Conservation (phyloP, 2,797 vertebrate genomes). For the Capromys pilorides region DNA sequence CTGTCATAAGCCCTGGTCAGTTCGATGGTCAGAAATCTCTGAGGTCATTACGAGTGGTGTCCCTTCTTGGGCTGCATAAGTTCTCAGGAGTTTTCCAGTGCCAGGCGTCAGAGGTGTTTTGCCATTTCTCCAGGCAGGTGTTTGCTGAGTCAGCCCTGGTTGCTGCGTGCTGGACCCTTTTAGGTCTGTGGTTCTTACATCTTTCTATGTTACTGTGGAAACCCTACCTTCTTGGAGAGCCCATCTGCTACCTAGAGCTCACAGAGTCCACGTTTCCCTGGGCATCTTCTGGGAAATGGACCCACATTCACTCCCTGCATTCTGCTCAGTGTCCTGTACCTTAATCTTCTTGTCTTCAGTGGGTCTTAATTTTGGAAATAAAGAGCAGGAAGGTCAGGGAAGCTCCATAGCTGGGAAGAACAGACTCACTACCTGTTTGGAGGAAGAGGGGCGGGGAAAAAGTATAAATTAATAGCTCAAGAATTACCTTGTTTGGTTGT, state of each 20-base stretch:
- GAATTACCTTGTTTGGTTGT: not conserved
- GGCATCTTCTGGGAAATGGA: not conserved
- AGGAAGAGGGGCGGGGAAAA: not conserved
- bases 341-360: not conserved
- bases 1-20: not conserved
- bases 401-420: not conserved
- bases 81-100: not conserved
- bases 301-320: not conserved
- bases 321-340: not conserved
- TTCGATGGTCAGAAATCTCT: not conserved
- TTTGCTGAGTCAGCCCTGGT: not conserved
- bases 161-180: not conserved
- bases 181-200: fast-evolving
- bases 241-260: fast-evolving
- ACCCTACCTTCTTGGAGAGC: fast-evolving
- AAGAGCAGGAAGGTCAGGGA: not conserved
- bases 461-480: not conserved
- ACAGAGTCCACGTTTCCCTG: too few relatives aligned
- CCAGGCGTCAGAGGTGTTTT: not conserved
- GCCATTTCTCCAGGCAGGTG: not conserved
- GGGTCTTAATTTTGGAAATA: not conserved
- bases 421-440: not conserved
- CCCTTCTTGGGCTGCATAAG: not conserved
- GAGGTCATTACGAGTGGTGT: too few relatives aligned
- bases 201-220: fast-evolving